phyloP scores from a whole-genome alignment of 2,888 invertebrate species.

The Arge pagana region DNA sequence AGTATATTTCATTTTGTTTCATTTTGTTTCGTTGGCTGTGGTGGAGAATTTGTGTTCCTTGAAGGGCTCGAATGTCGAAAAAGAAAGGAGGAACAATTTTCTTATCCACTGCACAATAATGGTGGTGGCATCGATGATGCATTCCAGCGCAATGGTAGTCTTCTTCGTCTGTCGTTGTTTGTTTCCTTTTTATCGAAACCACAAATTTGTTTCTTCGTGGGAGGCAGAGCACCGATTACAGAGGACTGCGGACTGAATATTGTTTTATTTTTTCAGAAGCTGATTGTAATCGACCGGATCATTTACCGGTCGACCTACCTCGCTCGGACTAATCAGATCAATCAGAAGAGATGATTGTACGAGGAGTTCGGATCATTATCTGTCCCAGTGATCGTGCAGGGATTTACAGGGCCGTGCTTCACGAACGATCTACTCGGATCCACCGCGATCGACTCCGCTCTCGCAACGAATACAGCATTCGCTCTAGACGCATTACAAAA shows the following conservation, averaged over 20 bases:
- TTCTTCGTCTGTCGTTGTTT: background rate
- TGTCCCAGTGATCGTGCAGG: slow-evolving; percentile 5
- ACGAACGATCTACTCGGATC: background rate
- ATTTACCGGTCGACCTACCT: slow-evolving; percentile 49
- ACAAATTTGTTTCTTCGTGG: slow-evolving; percentile 48
- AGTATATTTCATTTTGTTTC: no score
- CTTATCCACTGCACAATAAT: no score
- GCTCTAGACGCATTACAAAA: no score
- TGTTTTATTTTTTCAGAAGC: slow-evolving; percentile 54
- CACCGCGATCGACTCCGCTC: no score
- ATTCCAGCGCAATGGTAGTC: no score
- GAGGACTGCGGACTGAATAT: slow-evolving; percentile 19
- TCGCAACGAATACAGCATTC: no score
- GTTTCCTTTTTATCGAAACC: background rate
- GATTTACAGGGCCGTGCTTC: slow-evolving; percentile 1
- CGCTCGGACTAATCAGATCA: slow-evolving; percentile 54
- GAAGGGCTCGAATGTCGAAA: no score
- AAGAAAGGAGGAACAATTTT: no score
- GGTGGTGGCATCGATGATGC: no score
- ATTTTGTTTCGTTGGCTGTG: no score
- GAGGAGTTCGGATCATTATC: slow-evolving; percentile 48
- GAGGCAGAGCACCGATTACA: slow-evolving; percentile 33
- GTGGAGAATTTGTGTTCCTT: no score
- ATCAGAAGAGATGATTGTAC: slow-evolving; percentile 51
- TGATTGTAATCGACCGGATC: slow-evolving; percentile 55